Evolutionary conservation across 2,888 invertebrate genomes (phyloP).

Genomic region (Xestia rhomboidea): DNA sequence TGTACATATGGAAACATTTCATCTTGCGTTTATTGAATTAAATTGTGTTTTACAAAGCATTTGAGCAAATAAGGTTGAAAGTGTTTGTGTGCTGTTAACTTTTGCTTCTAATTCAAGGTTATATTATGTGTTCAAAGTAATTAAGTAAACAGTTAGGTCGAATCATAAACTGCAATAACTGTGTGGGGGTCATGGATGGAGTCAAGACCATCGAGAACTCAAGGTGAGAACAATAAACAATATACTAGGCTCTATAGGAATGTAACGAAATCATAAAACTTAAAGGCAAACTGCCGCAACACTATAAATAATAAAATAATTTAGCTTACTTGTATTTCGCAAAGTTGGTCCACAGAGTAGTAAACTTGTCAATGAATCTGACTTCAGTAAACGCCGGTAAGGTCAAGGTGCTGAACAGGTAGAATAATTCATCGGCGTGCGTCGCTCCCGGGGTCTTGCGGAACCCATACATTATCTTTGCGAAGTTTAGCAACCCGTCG

Average conservation of each 20-base stretch:
- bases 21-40: slow-evolving; percentile 48
- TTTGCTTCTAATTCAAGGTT: slow-evolving; percentile 31
- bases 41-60: slow-evolving; percentile 35
- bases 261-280: slow-evolving; percentile 1
- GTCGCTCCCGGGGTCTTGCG: slow-evolving; percentile 80
- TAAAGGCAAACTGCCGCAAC: not conserved
- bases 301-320: slow-evolving; percentile 16
- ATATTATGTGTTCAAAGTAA: slow-evolving; percentile 11
- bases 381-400: slow-evolving; percentile 55
- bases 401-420: slow-evolving; percentile 80
- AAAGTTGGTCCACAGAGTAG: slow-evolving; percentile 85
- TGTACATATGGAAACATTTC: slow-evolving; percentile 50
- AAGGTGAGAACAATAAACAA: slow-evolving; percentile 19
- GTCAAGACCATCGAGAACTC: slow-evolving; percentile 17
- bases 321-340: slow-evolving; percentile 82
- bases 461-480: slow-evolving; percentile 78
- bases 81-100: slow-evolving; percentile 18
- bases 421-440: slow-evolving; percentile 87
- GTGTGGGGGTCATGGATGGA: slow-evolving; percentile 10
- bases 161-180: slow-evolving; percentile 1
- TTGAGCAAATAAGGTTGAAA: slow-evolving; percentile 19
- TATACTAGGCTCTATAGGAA: not conserved
- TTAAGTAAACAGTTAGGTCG: not conserved
- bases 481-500: slow-evolving; percentile 83
- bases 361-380: slow-evolving; percentile 71